These are phyloP conservation scores for Sebastes dallii DNA, from an alignment of 2,797 vertebrate species.

Conservation along the genomic window DNA sequence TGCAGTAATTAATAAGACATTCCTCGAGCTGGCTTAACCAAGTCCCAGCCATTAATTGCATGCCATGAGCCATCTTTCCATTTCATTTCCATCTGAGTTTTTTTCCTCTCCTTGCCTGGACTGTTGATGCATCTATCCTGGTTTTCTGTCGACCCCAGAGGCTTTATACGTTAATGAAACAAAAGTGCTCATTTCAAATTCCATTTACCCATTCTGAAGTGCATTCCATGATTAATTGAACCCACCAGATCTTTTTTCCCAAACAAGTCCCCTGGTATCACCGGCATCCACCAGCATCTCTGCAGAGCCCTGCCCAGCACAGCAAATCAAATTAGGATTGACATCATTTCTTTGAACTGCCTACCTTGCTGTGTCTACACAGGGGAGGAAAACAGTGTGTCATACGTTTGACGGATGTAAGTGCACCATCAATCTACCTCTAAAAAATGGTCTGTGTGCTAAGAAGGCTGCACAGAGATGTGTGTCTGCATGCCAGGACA, in stretches of 20 bases:
- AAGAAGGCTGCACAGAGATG: conserved; percentile 1
- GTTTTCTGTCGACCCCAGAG: conserved; percentile 33
- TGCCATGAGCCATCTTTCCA: conserved; percentile 17
- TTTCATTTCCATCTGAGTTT: conserved; percentile 38
- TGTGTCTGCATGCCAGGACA: background rate
- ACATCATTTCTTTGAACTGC: conserved; percentile 39
- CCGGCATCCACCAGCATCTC: conserved; percentile 26
- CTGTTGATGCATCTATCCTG: conserved; percentile 33
- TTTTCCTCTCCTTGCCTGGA: background rate
- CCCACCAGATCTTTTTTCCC: conserved; percentile 1
- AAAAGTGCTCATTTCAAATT: conserved; percentile 69
- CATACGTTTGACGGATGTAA: conserved; percentile 50
- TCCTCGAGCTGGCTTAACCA: background rate
- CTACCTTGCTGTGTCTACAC: conserved; percentile 18
- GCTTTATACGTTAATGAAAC: conserved; percentile 65
- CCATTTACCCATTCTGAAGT: conserved; percentile 59
- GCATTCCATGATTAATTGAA: conserved; percentile 56
- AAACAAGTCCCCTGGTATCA: conserved; percentile 36
- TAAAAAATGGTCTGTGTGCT: conserved; percentile 11
- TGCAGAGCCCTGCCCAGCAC: conserved; percentile 1
- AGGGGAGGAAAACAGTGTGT: background rate
- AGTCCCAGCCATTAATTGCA: conserved; percentile 12
- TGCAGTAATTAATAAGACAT: conserved; percentile 27
- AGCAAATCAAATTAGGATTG: conserved; percentile 62
- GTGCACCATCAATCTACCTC: conserved; percentile 9